These are phyloP conservation scores for Furnarius figulus DNA, from an alignment of 2,113 vertebrate genomes.

Conservation along the genomic window DNA sequence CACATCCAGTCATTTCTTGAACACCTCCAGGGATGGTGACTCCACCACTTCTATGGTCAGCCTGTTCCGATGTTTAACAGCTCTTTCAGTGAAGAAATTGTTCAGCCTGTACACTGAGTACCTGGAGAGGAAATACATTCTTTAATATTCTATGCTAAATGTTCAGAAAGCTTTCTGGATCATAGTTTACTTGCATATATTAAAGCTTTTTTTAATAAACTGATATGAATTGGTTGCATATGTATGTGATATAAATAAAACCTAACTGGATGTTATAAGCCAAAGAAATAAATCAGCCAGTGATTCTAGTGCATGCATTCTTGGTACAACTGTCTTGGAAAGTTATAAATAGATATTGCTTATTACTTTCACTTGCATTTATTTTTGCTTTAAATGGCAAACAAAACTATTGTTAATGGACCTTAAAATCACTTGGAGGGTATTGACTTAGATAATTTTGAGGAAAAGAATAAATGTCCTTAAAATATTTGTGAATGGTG, in stretches of 20 bases:
- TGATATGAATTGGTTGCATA: neutral
- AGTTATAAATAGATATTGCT: neutral
- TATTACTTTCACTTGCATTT: neutral
- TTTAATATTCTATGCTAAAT: neutral
- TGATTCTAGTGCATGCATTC: neutral
- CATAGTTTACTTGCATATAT: neutral
- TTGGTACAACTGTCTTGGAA: neutral
- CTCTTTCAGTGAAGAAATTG: neutral
- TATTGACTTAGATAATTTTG: neutral
- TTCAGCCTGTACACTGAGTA: neutral
- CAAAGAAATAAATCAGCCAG: neutral
- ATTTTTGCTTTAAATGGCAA: slow-evolving; percentile 13
- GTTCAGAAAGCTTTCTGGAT: neutral
- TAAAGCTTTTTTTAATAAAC: neutral
- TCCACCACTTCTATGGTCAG: neutral
- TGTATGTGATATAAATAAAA: slow-evolving; percentile 12
- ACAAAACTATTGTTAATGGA: neutral
- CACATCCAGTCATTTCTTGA: neutral
- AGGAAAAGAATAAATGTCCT: neutral
- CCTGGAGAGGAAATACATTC: neutral
- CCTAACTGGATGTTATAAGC: neutral
- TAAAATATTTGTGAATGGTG: neutral
- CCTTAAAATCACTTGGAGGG: neutral
- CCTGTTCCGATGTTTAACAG: neutral
- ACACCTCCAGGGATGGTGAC: neutral